phyloP scores from a whole-genome alignment of 2,797 vertebrate species.

The Adrianichthys oophorus region DNA sequence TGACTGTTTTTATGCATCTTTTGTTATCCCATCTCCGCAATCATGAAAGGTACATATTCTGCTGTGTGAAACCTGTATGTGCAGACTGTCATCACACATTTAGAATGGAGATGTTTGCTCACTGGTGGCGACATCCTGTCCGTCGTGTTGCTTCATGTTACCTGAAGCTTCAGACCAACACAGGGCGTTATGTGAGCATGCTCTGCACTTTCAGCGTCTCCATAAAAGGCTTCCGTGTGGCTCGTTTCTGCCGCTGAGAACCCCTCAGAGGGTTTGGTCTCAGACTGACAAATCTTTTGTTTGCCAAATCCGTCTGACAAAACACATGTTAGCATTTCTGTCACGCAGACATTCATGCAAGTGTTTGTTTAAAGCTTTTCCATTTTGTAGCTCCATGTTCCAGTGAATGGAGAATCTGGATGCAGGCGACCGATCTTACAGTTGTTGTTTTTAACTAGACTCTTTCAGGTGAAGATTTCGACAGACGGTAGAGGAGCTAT shows the following conservation, averaged over 20 bases:
- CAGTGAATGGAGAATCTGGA: constrained; percentile 21
- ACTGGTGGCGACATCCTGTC: constrained; percentile 37
- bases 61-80: neutral
- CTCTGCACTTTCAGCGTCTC: constrained; percentile 34
- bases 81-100: constrained; percentile 24
- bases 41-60: constrained; percentile 1
- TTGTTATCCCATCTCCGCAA: too few relatives aligned
- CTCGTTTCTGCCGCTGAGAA: constrained; percentile 42
- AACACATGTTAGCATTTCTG: constrained; percentile 59
- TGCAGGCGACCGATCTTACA: constrained; percentile 15
- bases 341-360: constrained; percentile 52
- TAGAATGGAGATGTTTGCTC: constrained; percentile 24
- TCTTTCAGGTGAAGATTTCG: constrained; percentile 30
- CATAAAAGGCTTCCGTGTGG: constrained; percentile 36
- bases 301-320: constrained; percentile 53
- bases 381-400: constrained; percentile 40
- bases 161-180: constrained; percentile 28
- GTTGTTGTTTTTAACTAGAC: constrained; percentile 40
- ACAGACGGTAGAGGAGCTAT: constrained; percentile 24
- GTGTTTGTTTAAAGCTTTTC: constrained; percentile 52
- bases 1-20: neutral
- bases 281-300: constrained; percentile 60
- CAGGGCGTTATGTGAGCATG: constrained; percentile 21
- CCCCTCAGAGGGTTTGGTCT: constrained; percentile 48
- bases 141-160: constrained; percentile 55